These are phyloP conservation scores for Rhingia rostrata DNA, from an alignment of 2,888 invertebrate genomes.

Conservation along the genomic window DNA sequence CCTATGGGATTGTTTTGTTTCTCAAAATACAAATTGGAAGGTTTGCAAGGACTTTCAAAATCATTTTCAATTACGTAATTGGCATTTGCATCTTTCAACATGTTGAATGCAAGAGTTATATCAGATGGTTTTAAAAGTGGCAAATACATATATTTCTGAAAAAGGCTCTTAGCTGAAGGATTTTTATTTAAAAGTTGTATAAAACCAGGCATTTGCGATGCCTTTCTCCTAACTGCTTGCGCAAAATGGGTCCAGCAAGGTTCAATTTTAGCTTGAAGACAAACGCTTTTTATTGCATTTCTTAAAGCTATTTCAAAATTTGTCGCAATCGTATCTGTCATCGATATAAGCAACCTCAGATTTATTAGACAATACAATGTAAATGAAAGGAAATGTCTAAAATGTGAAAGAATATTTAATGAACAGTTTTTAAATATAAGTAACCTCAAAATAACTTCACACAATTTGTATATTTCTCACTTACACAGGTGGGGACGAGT, in stretches of 20 bases:
- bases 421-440: constrained; percentile 21
- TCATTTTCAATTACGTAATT: too few species aligned
- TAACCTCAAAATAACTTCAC: too few species aligned
- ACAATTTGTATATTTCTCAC: constrained; percentile 1
- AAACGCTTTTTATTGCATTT: constrained; percentile 39
- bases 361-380: constrained; percentile 33
- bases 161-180: constrained; percentile 38
- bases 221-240: constrained; percentile 26
- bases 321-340: constrained; percentile 35
- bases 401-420: constrained; percentile 34
- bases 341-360: constrained; percentile 31
- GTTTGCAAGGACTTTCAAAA: too few species aligned
- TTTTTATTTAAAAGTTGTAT: constrained; percentile 29
- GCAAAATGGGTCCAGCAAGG: constrained; percentile 34
- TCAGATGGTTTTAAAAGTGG: constrained; percentile 31
- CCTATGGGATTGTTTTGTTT: too few species aligned
- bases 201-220: constrained; percentile 33
- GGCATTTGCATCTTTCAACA: too few species aligned
- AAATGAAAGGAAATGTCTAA: constrained; percentile 45
- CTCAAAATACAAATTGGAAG: too few species aligned
- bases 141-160: constrained; percentile 32
- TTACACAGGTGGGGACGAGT: constrained; percentile 4
- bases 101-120: constrained; percentile 34
- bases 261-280: constrained; percentile 20
- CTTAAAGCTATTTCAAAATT: constrained; percentile 40